Base-by-base conservation (phyloP, 2,888 invertebrate species). In the Synergus japonicus region DNA sequence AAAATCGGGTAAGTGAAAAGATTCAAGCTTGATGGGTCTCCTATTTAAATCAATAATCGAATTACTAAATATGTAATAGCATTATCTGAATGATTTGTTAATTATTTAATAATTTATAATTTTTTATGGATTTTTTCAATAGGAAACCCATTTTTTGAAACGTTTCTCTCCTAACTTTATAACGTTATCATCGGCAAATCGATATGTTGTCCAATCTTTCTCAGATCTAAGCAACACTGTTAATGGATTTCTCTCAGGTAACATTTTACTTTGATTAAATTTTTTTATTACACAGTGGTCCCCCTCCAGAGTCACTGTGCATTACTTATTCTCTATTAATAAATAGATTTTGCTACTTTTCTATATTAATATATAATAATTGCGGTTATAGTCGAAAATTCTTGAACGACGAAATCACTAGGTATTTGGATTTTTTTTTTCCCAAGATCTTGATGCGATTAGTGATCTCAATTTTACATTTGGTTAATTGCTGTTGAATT, bases 401-500 rank as follows among this genome's bases (percentile, higher is more conserved):
- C n/a, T 15, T 49, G 54, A 73, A 73, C 69, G 69, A 73, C 37
- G 37, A 73, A 73, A 29, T 73, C 9, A 73, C 65, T 65, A 9
- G 65, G 65, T 41, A 41, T 37, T 37, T 37, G 37, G 37, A 37
- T 3, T 22, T 67, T 13, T 22, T 22, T 46, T 18, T 44, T 9
- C 29, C 44, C 44, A 76, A 77, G 76, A 73, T 41, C 77, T 79
- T 80, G 78, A 78, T 76, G 81, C 73, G 78, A 79, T 79, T 80
- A 81, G 81, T 77, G 79, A 80, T 76, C 78, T 81, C 81, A 79
- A 82, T 66, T 81, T 80, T 82, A 78, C 79, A 69, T 76, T 79
- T 82, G 79, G 69, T 82, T 83, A 83, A 76, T 78, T 78, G 18
- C 76, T 63, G 65, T 88, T 88, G 87, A 89, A 89, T 87, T 88